These are phyloP conservation scores for Agonopterix arenella DNA, from an alignment of 2,888 invertebrate species.

Conservation along the genomic window DNA sequence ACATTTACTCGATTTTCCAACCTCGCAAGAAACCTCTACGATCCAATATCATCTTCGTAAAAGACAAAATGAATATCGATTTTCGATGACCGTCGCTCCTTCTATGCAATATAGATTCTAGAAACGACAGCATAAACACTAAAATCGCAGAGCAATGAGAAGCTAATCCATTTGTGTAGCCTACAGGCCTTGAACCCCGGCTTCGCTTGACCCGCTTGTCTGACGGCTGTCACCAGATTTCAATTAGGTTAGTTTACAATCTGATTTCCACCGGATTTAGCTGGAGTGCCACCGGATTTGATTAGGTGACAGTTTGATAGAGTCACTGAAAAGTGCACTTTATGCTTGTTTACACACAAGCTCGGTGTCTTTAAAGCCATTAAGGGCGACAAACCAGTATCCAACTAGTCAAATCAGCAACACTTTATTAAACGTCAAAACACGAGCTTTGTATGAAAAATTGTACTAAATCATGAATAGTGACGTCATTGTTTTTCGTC, in stretches of 20 bases:
- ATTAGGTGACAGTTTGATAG: too few species aligned
- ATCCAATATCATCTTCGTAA: not conserved
- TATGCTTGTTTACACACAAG: too few species aligned
- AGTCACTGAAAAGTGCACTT: too few species aligned
- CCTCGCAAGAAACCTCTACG: not conserved
- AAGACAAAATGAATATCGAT: not conserved
- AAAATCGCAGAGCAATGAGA: not conserved
- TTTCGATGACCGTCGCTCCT: not conserved
- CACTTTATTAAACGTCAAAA: too few species aligned
- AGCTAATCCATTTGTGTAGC: constrained; percentile 2
- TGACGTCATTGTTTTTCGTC: too few species aligned
- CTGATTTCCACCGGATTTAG: not conserved
- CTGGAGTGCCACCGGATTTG: not conserved
- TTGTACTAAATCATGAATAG: too few species aligned
- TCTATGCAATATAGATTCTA: not conserved
- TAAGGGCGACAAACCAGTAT: too few species aligned
- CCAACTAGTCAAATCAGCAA: too few species aligned
- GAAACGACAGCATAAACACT: not conserved
- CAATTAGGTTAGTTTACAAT: not conserved
- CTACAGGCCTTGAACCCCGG: constrained; percentile 6
- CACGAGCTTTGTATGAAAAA: too few species aligned
- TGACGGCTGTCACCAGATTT: not conserved
- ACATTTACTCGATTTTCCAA: too few species aligned
- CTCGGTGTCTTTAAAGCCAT: too few species aligned
- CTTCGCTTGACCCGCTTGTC: constrained; percentile 9